Percentiles rank a stretch among this genome's conserved stretches.
These are phyloP conservation scores for Blastobasis adustella DNA, from an alignment of 2,888 invertebrate genomes.

Conservation along the genomic window DNA sequence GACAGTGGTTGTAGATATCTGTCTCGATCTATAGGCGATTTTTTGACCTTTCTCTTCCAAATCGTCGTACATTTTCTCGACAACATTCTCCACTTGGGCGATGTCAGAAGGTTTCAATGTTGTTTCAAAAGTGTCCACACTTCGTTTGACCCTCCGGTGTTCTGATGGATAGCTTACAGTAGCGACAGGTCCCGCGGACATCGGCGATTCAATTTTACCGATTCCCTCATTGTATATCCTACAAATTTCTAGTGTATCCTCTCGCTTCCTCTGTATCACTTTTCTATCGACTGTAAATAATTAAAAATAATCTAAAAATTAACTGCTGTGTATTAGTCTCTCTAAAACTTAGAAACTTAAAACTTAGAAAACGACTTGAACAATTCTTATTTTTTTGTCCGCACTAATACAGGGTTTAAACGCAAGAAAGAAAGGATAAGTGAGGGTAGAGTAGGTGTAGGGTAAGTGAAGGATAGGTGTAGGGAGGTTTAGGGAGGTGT, in stretches of 20 bases:
- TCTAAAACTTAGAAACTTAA: too few species aligned
- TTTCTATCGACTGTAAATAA: constrained; percentile 40
- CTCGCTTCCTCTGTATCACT: constrained; percentile 47
- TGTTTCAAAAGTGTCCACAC: neutral
- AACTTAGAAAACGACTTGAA: too few species aligned
- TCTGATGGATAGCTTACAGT: constrained; percentile 6
- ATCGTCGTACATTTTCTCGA: constrained; percentile 55
- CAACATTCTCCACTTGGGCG: constrained; percentile 41
- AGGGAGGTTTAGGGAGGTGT: too few species aligned
- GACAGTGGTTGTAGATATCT: constrained; percentile 10
- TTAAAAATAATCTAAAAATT: neutral
- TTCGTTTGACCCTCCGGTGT: constrained; percentile 12
- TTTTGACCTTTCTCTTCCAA: constrained; percentile 31
- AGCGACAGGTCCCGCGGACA: too few species aligned
- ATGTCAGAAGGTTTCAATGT: neutral
- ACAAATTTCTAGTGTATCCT: constrained; percentile 59
- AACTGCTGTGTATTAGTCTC: too few species aligned
- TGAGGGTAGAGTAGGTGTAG: too few species aligned
- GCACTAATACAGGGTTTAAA: too few species aligned
- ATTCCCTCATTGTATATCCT: constrained; percentile 45
- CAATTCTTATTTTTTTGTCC: too few species aligned
- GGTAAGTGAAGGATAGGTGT: too few species aligned
- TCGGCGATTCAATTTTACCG: constrained; percentile 1
- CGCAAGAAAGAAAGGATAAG: too few species aligned
- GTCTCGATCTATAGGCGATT: constrained; percentile 33